phyloP scores from a whole-genome alignment of 2,797 vertebrate genomes.

The Poeciliopsis turneri region DNA sequence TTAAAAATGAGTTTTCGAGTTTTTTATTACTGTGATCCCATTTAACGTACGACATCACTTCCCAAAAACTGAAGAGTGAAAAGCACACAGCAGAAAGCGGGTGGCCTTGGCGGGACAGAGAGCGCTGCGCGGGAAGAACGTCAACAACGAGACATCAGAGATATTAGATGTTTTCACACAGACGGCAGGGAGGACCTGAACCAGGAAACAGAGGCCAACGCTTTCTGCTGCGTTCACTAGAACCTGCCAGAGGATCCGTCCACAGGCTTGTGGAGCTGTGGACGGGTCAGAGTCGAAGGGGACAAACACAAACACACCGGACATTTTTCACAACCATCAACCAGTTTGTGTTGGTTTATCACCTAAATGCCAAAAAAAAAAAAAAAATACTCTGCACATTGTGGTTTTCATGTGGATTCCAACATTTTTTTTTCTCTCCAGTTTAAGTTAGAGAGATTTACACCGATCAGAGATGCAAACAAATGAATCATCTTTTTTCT shows the following conservation, averaged over 20 bases:
- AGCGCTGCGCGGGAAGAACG: conserved; percentile 14
- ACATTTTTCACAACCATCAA: neutral
- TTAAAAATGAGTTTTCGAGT: neutral
- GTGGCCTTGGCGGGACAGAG: conserved; percentile 14
- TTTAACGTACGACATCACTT: conserved; percentile 34
- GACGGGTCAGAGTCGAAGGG: neutral
- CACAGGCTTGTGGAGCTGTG: neutral
- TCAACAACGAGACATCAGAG: neutral
- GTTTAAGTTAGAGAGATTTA: conserved; percentile 25
- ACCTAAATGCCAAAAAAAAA: neutral
- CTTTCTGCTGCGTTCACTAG: neutral
- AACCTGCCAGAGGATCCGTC: neutral
- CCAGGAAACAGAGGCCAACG: neutral
- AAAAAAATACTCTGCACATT: neutral
- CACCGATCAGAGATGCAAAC: conserved; percentile 40
- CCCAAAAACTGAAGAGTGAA: conserved; percentile 10
- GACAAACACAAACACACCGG: neutral
- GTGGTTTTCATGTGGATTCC: neutral
- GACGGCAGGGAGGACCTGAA: neutral
- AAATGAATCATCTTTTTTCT: conserved; percentile 31
- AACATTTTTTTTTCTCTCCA: neutral
- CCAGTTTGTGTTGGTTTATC: neutral
- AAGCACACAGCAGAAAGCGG: conserved; percentile 14
- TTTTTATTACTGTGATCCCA: conserved; percentile 25
- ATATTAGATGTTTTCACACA: neutral